Base-by-base conservation (phyloP, 1,140 invertebrate species). In the Bombus soroeensis region DNA sequence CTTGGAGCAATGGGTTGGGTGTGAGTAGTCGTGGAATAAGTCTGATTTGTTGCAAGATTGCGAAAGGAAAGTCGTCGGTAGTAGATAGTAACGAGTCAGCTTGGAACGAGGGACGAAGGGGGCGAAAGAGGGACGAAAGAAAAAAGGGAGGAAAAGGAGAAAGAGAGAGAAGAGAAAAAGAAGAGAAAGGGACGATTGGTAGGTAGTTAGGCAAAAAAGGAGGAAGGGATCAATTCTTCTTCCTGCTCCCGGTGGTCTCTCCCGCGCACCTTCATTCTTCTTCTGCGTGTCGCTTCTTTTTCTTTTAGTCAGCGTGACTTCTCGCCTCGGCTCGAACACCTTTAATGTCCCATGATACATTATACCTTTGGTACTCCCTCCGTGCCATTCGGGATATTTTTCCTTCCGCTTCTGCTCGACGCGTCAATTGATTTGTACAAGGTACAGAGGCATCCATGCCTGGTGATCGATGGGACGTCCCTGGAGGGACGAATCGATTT, bases 1-100 rank as follows among this genome's bases (percentile, higher is more conserved):
- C 32, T 3, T 28, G 3, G n/a, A n/a, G 47, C 18, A 53, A 22
- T 22, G 47, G 47, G 47, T 53, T 18, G 22, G 28, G 9, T 5
- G 37, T 15, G 34, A 15, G 53, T 53, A 57, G 64, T 70, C 62
- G 62, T 59, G 81, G 66, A 71, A 79, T 84, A 70, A 78, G 82
- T 71, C 43, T 71, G 75, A 84, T 84, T 43, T 71, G 82, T 84
- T 47, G 81, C 62, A 64, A 84, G 75, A 79, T 84, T 71, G 39
- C 82, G 37, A 79, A 43, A 12, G 2, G 41, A n/a, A 4, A 12
- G 32, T 39, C 34, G 37, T 28, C 41, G 10, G 53, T 0, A 28
- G 41, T 37, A 8, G 3, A 32, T 37, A 66, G n/a, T 18, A 66
- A 32, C 62, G 62, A n/a, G n/a, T 6, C 28, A 15, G n/a, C 4